Evolutionary conservation across 35 echinoderm and acorn worm genomes (phyloP).

Genomic region (Ophioderma brevispina): DNA sequence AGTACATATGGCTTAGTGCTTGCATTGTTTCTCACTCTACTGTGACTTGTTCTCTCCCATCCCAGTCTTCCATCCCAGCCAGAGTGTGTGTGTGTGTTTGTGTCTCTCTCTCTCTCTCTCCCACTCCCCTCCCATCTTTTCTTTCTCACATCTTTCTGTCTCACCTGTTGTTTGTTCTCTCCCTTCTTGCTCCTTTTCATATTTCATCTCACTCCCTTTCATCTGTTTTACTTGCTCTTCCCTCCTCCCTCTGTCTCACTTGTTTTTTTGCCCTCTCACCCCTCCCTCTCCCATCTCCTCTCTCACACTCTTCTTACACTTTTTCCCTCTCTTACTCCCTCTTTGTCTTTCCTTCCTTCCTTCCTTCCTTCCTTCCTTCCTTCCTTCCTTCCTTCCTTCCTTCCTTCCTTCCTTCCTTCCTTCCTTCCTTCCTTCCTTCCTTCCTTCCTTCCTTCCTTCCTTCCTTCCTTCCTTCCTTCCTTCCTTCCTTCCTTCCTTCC

Average conservation of each 20-base stretch:
- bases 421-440: conserved; percentile 8
- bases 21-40: too few relatives aligned
- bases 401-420: conserved; percentile 8
- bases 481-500: conserved; percentile 8
- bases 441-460: conserved; percentile 8
- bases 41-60: too few relatives aligned
- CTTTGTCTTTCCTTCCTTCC: background rate
- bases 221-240: background rate
- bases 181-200: too few relatives aligned
- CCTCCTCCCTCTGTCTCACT: conserved; percentile 1
- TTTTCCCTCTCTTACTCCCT: background rate
- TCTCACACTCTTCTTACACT: background rate
- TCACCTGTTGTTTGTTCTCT: too few relatives aligned
- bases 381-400: conserved; percentile 8
- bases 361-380: conserved; percentile 8
- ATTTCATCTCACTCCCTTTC: background rate
- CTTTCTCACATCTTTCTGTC: too few relatives aligned
- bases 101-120: too few relatives aligned
- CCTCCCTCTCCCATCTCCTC: background rate
- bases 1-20: too few relatives aligned
- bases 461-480: conserved; percentile 8
- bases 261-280: background rate
- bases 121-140: too few relatives aligned
- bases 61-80: too few relatives aligned
- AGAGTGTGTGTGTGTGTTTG: too few relatives aligned